Percentiles rank a stretch among this genome's conserved stretches.
Evolutionary conservation across 2,113 vertebrate genomes (phyloP).

Genomic region (Axis porcinus): DNA sequence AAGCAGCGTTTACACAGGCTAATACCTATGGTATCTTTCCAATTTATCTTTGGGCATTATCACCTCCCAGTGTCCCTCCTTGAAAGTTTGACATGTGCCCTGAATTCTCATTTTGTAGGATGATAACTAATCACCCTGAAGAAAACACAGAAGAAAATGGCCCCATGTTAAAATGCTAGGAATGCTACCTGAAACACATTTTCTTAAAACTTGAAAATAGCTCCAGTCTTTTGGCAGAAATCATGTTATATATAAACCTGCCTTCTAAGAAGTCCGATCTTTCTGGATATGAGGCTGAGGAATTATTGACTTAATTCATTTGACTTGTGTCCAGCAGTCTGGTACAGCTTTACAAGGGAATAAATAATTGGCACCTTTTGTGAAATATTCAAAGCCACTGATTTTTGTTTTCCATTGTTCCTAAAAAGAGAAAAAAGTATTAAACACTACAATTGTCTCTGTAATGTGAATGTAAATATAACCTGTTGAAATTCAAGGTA

Average conservation of each 20-base stretch:
- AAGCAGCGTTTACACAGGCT: conserved; percentile 67
- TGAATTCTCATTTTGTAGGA: conserved; percentile 74
- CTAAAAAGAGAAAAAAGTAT: conserved; percentile 10
- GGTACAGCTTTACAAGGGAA: conserved; percentile 25
- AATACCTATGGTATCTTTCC: conserved; percentile 70
- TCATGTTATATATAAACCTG: neutral
- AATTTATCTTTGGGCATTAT: conserved; percentile 68
- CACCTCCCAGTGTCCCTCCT: conserved; percentile 61
- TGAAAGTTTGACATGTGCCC: conserved; percentile 75
- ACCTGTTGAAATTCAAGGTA: conserved; percentile 64
- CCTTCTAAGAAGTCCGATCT: conserved; percentile 54
- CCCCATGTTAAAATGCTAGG: conserved; percentile 68
- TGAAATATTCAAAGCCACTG: neutral
- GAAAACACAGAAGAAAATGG: conserved; percentile 73
- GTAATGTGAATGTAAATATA: conserved; percentile 35
- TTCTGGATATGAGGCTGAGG: conserved; percentile 27
- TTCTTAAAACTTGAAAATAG: conserved; percentile 65
- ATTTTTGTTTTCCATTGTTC: conserved; percentile 3
- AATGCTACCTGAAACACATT: conserved; percentile 71
- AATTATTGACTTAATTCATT: conserved; percentile 45
- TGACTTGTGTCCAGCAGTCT: conserved; percentile 10
- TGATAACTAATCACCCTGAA: conserved; percentile 75
- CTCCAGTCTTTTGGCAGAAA: conserved; percentile 17
- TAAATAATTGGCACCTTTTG: neutral
- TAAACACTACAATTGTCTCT: neutral